These are phyloP conservation scores for Cyrtodaria siliqua DNA, from an alignment of 2,888 invertebrate species.

Conservation along the genomic window DNA sequence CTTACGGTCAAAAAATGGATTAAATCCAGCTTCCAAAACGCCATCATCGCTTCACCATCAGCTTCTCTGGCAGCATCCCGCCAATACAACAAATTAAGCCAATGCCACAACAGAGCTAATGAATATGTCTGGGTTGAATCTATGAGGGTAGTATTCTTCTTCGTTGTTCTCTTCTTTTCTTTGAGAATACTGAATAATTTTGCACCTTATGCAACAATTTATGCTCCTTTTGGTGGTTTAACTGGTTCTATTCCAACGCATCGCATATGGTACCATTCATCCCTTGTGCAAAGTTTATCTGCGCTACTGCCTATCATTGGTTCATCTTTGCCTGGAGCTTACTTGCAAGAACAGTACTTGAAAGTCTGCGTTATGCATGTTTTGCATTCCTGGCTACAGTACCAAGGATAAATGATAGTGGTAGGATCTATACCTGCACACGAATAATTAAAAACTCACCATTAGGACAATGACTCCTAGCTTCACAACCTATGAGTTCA, in stretches of 20 bases:
- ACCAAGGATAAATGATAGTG: constrained; percentile 24
- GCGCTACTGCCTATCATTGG: constrained; percentile 55
- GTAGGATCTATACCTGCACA: constrained; percentile 45
- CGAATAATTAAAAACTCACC: too few species aligned
- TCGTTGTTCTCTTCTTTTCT: neutral
- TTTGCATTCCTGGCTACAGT: too few species aligned
- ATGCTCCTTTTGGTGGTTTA: constrained; percentile 43
- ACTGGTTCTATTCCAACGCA: constrained; percentile 42
- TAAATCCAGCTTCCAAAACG: too few species aligned
- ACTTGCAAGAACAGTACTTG: too few species aligned
- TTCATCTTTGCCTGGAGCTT: constrained; percentile 37
- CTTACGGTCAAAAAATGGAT: too few species aligned
- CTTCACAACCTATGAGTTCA: constrained; percentile 29
- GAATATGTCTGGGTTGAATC: constrained; percentile 41
- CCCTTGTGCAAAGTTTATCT: constrained; percentile 58
- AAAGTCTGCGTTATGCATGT: too few species aligned
- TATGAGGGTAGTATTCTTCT: neutral
- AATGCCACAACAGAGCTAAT: constrained; percentile 49
- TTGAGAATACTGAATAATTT: neutral
- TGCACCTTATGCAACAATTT: constrained; percentile 46
- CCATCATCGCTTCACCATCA: constrained; percentile 63
- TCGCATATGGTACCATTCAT: constrained; percentile 34
- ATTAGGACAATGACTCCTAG: too few species aligned
- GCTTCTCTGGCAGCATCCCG: too few species aligned
- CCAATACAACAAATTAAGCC: constrained; percentile 59